Conservation (phyloP, 1,140 invertebrate species). For the Lethrus apterus region DNA sequence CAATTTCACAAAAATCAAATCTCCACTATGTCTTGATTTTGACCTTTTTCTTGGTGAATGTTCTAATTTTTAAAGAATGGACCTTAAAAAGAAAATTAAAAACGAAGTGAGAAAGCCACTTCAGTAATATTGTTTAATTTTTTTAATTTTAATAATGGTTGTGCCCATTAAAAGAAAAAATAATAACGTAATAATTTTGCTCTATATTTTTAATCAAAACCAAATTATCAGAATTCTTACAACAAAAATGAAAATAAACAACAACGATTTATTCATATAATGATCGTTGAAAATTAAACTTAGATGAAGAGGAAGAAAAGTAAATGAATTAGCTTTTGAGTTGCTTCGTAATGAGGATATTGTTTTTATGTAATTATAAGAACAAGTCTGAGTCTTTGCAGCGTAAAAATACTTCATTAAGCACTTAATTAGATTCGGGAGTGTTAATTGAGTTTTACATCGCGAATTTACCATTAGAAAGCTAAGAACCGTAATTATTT, state of each 20-base stretch:
- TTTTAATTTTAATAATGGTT: not conserved
- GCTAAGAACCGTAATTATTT: too few species aligned
- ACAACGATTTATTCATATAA: too few species aligned
- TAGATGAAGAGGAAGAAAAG: not conserved
- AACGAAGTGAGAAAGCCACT: not conserved
- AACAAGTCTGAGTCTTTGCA: not conserved
- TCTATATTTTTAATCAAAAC: too few species aligned
- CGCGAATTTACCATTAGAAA: slow-evolving; percentile 6
- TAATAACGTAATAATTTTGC: too few species aligned
- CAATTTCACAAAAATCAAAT: too few species aligned
- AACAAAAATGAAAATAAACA: too few species aligned
- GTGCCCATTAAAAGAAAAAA: too few species aligned
- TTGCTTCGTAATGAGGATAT: slow-evolving; percentile 11
- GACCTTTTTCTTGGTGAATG: too few species aligned
- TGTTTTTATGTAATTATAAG: slow-evolving; percentile 14
- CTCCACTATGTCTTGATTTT: too few species aligned
- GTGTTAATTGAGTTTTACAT: slow-evolving; percentile 15
- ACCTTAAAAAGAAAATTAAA: too few species aligned
- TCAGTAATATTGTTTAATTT: not conserved
- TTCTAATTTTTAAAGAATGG: too few species aligned
- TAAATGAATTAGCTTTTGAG: slow-evolving; percentile 1
- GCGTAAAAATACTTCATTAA: slow-evolving; percentile 14
- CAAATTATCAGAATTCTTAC: too few species aligned
- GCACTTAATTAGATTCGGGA: slow-evolving; percentile 10
- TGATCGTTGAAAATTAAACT: not conserved